Evolutionary conservation across 2,113 vertebrate species (phyloP), one percentile per base, ranked within the genome.

Genomic region (Condylura cristata): DNA sequence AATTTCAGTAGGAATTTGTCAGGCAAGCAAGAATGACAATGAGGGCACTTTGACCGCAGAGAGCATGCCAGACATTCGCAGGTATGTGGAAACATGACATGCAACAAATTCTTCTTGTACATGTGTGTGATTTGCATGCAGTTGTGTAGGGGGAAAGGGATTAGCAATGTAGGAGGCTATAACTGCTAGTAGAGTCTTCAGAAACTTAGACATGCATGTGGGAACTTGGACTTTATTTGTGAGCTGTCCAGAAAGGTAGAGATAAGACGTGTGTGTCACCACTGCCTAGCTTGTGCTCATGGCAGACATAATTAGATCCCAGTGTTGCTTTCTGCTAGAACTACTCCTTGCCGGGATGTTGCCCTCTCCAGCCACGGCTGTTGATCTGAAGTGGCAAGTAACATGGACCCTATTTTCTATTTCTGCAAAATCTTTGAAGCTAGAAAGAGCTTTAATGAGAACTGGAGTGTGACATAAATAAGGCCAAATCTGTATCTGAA

Each of bases 201-300:
- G 18, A 24, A 20, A 8, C 17, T 30, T 61, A 26, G 44, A 58
- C 30, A 39, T 6, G 6, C 1, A 4, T 32, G 3, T 28, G 58
- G 65, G 44, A 26, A 39, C 41, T 28, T 41, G 56, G 56, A 66
- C n/a, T 56, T 39, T 24, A 22, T 68, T 56, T 63, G 32, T 14
- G 16, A 44, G 13, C 56, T 17, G 2, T 17, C 37, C 51, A 41
- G 70, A 20, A 34, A 5, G 39, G 51, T 0, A 37, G 41, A 61
- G 18, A 30, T 26, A 8, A 70, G 51, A 30, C 5, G 5, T 0
- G 7, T 3, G 1, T 0, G 30, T 11, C 2, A 9, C 34, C 4
- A 30, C 8, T 6, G 1, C 2, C 44, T 2, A 3, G 20, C 8
- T 0, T 8, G 30, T 83, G 44, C 32, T 6, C 8, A 0, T 4